Base-by-base conservation (phyloP, 2,797 vertebrate species). In the Rhinophrynus dorsalis region DNA sequence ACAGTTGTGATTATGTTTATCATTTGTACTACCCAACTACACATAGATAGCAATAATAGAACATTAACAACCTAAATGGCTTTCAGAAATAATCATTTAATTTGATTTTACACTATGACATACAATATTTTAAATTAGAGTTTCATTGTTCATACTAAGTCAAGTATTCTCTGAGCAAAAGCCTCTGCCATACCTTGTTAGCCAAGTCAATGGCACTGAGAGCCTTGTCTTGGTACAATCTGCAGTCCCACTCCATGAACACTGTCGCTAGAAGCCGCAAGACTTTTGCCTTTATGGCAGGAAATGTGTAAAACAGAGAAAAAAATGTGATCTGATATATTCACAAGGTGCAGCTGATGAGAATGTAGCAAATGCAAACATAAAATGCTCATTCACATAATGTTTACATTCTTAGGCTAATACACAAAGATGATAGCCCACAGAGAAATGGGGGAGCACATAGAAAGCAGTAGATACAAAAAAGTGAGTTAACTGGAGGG, bases 231-330 rank as follows among this genome's bases (percentile, higher is more conserved):
- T 85, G 83, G 82, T 91, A 88, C 37, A 79, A 81, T 47, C 63
- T 83, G 79, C 80, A 85, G 61, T 94, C 90, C 92, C 93, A 95
- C 30, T 95, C 91, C 0, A 95, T 77, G 83, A 95, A 98, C 67
- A 88, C 88, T 2, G 87, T 94, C 27, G 94, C 92, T 6, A 98
- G 86, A 63, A 97, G 84, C 32, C 92, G 87, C 51, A 99, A 86
- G 60, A 88, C 83, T 82, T 94, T 96, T 60, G 94, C 92, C 96
- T 98, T 51, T 78, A 74, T 38, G 74, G 77, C n/a, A n/a, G n/a
- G n/a, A n/a, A n/a, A n/a, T n/a, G n/a, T n/a, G n/a, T n/a, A n/a
- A n/a, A n/a, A n/a, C n/a, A n/a, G n/a, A n/a, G n/a, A n/a, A n/a
- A n/a, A n/a, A n/a, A n/a, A n/a, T n/a, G n/a, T n/a, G n/a, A n/a